These are phyloP conservation scores for Lepus americanus DNA, from an alignment of 2,113 vertebrate genomes.

Conservation along the genomic window DNA sequence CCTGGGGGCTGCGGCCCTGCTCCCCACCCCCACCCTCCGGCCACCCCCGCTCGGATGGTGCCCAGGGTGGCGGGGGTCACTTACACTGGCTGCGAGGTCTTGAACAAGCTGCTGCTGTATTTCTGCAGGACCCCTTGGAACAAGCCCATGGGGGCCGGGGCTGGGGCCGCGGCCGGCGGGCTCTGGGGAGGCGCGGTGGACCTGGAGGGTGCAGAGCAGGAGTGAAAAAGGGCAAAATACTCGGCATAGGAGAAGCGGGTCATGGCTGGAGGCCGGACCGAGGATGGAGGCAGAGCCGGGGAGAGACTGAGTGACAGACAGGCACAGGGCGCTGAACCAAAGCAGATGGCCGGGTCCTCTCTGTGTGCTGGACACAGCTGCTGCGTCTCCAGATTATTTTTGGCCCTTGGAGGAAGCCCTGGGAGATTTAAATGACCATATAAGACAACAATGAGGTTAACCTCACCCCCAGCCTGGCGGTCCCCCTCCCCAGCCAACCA, in stretches of 20 bases:
- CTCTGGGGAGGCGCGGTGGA: constrained; percentile 69
- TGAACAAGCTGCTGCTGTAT: constrained; percentile 87
- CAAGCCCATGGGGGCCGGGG: constrained; percentile 80
- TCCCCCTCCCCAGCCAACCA: constrained; percentile 79
- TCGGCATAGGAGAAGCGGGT: constrained; percentile 95
- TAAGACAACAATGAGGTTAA: constrained; percentile 92
- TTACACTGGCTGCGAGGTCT: constrained; percentile 90
- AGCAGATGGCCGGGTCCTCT: constrained; percentile 87
- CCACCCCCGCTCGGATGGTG: background rate
- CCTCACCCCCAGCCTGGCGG: constrained; percentile 77
- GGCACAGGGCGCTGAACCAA: constrained; percentile 85
- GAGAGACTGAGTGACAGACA: constrained; percentile 64
- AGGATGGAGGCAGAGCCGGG: constrained; percentile 59
- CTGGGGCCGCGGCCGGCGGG: constrained; percentile 69
- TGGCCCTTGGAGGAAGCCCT: constrained; percentile 92
- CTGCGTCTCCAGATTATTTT: constrained; percentile 93
- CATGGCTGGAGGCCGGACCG: constrained; percentile 87
- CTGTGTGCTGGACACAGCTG: constrained; percentile 91
- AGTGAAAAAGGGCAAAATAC: constrained; percentile 95
- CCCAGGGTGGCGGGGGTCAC: constrained; percentile 77
- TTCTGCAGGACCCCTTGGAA: constrained; percentile 90
- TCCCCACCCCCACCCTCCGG: background rate
- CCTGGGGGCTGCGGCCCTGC: too few species aligned
- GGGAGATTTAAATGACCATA: constrained; percentile 94
- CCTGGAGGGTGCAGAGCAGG: constrained; percentile 88